Percentiles rank a stretch among this genome's conserved stretches.
phyloP scores from a whole-genome alignment of 2,113 vertebrate species.

The Lophotis ruficrista region DNA sequence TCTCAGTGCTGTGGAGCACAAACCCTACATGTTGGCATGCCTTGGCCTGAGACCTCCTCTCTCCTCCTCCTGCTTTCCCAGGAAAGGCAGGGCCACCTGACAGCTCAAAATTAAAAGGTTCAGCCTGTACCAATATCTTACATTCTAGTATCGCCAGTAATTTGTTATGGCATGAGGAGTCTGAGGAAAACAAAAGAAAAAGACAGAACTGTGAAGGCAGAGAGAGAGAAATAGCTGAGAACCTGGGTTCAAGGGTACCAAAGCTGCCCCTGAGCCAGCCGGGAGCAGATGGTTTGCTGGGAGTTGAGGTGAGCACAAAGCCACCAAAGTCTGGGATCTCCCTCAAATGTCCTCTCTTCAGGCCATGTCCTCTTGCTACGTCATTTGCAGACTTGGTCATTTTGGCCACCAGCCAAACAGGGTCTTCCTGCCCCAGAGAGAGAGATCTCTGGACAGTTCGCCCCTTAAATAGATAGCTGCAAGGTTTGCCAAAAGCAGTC shows the following conservation, averaged over 20 bases:
- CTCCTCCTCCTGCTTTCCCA: not conserved
- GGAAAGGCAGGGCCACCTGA: not conserved
- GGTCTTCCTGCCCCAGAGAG: not conserved
- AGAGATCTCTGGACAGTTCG: not conserved
- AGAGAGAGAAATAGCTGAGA: not conserved
- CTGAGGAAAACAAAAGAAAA: not conserved
- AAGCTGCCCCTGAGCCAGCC: not conserved
- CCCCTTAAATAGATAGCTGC: not conserved
- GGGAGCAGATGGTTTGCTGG: not conserved
- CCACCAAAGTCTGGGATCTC: not conserved
- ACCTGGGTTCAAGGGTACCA: not conserved
- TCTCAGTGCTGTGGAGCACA: not conserved
- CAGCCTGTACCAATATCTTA: not conserved
- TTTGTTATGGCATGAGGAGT: not conserved
- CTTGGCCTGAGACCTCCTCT: not conserved
- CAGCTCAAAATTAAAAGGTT: not conserved
- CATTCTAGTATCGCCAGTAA: not conserved
- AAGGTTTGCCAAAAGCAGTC: not conserved
- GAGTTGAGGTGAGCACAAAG: not conserved
- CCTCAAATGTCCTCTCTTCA: not conserved
- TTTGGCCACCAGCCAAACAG: not conserved
- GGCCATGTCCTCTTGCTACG: fast-evolving
- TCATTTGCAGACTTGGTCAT: not conserved
- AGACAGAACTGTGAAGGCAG: not conserved
- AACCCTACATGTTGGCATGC: not conserved